These are phyloP conservation scores for Oncopeltus fasciatus DNA, from an alignment of 1,140 invertebrate genomes.

Conservation along the genomic window DNA sequence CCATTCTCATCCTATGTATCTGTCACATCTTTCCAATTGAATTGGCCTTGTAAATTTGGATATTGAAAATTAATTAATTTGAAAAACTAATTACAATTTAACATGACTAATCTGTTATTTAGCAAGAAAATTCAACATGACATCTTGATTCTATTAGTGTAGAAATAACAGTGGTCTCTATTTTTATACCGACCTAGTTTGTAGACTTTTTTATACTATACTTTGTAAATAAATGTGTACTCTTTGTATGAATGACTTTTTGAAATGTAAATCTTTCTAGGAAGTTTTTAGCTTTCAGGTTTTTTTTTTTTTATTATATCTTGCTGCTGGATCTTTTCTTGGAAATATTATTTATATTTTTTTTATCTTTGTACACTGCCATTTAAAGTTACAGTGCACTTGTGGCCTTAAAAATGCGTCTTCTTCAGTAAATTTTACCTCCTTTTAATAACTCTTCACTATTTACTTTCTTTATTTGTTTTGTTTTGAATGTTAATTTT, in stretches of 20 bases:
- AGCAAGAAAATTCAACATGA: not conserved
- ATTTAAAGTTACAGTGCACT: not conserved
- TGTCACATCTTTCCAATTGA: not conserved
- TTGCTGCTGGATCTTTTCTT: not conserved
- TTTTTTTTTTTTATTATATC: too few relatives aligned
- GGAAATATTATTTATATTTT: not conserved
- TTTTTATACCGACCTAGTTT: slow-evolving; percentile 6
- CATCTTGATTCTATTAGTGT: not conserved
- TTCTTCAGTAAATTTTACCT: not conserved
- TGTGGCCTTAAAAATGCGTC: not conserved
- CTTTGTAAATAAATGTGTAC: too few relatives aligned
- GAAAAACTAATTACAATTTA: not conserved
- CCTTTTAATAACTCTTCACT: not conserved
- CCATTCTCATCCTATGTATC: not conserved
- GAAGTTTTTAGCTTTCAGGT: too few relatives aligned
- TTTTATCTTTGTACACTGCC: not conserved
- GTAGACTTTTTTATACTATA: slow-evolving; percentile 2
- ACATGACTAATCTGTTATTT: not conserved
- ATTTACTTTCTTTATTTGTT: not conserved
- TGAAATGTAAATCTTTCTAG: too few relatives aligned
- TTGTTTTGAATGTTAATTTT: not conserved
- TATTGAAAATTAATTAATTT: too few relatives aligned
- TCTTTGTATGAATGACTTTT: too few relatives aligned
- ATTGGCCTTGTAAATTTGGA: not conserved
- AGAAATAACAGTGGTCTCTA: slow-evolving; percentile 5